Evolutionary conservation across 2,797 vertebrate species (phyloP), one percentile per base, ranked within the genome.

Genomic region (Sebastes trivittatus): DNA sequence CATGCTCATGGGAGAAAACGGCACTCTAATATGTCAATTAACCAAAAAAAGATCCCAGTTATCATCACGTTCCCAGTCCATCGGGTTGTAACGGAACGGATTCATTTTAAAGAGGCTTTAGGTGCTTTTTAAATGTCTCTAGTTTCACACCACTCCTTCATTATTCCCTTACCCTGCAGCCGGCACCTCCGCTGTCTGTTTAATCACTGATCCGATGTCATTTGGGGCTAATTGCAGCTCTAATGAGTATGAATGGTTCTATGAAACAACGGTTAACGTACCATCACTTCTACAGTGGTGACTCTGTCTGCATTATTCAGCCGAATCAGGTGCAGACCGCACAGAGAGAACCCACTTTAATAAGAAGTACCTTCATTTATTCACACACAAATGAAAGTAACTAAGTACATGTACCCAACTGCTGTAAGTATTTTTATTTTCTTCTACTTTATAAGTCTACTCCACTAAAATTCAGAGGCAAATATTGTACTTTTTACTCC

Each of bases 241-340:
- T 92, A 90, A 93, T 89, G 91, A 92, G 85, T 75, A 83, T 75
- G 75, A 89, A 91, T 85, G 83, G 78, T 78, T 79, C 79, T 9
- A 36, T 79, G 73, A 54, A 72, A 76, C 78, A 71, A 61, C 67
- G 23, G 58, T 73, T 66, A 78, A 77, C 30, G 59, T 76, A 36
- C 16, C 60, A 27, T 80, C 49, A 66, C 65, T 55, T 46, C 32
- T 34, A 46, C 27, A 20, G 66, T 10, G 3, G 29, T 11, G 63
- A 59, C 56, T 54, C 20, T 4, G 55, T 38, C 62, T 25, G 4
- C 22, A 38, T 64, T 38, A 10, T 64, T 38, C 34, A 64, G 22
- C n/a, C 11, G 22, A 34, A 38, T 18, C 22, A 38, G 61, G n/a
- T 32, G 59, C 59, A 46, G 27, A 25, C 30, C 20, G 3, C 61